Base-by-base conservation (phyloP, 2,888 invertebrate genomes). In the Morpho achilles region DNA sequence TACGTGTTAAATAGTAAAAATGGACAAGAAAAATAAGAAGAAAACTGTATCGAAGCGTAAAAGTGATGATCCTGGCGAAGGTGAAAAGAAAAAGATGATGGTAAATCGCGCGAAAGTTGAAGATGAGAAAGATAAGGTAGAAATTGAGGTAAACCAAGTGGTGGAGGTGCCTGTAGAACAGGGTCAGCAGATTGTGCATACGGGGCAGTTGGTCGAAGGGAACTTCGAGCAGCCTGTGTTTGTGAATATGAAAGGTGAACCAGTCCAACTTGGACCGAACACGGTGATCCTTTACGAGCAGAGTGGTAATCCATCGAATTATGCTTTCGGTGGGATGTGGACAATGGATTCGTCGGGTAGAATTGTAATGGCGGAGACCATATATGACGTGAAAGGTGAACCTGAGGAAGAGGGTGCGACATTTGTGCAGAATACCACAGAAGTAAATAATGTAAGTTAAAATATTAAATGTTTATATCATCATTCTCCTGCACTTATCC, bases 1-100 rank as follows among this genome's bases (percentile, higher is more conserved):
- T 71, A 69, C 65, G 51, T 58, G 66, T 70, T 65, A 73, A 70
- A 72, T 70, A 74, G 71, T 70, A 75, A 87, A 87, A 80, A 91
- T 91, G 91, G 91, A 91, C 81, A 91, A 91, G 76, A 91, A 91
- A 78, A 88, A 70, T 66, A 89, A 88, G 70, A 91, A 91, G 77
- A 91, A 85, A 77, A 84, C 84, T 71, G 90, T 85, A 50, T 86
- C 84, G 59, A 91, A 91, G 76, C 78, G 91, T 52, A 91, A 91
- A 82, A 82, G 75, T 77, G 91, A 90, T 68, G 91, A 91, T 41
- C 67, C 81, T 1, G 75, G 66, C 0, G 91, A 91, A 16, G 71
- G 76, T 64, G 90, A 89, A 42, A 87, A 84, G 68, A 89, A 89
- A 69, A 87, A 87, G 70, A 82, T 80, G 65, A 84, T 88, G 87